Percentiles rank a stretch among this genome's conserved stretches.
phyloP scores from a whole-genome alignment of 1,140 invertebrate species.

The Berghia stephanieae region DNA sequence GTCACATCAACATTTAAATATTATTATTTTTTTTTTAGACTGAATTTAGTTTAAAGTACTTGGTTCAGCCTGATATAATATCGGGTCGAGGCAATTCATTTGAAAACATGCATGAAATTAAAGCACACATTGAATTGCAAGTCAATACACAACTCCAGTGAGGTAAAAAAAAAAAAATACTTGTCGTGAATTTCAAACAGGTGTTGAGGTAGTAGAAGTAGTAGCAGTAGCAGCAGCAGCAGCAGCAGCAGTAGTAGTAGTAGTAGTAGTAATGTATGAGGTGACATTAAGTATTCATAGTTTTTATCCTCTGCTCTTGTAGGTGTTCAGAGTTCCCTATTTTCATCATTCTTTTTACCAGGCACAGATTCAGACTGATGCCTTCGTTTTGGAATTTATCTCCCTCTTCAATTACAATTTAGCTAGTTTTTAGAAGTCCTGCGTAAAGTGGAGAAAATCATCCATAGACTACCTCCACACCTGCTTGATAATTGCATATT shows the following conservation, averaged over 20 bases:
- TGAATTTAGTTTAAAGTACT: background rate
- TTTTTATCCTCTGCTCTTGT: too few relatives aligned
- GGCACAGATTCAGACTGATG: too few relatives aligned
- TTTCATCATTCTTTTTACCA: too few relatives aligned
- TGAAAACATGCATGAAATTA: background rate
- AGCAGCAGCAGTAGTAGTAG: constrained; percentile 18
- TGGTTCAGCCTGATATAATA: background rate
- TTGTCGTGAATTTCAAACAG: background rate
- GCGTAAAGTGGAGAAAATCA: too few relatives aligned
- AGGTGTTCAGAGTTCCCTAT: too few relatives aligned
- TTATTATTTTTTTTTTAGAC: background rate
- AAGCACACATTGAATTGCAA: background rate
- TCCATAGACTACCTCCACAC: too few relatives aligned
- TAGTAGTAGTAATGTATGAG: constrained; percentile 18
- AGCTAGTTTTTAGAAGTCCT: too few relatives aligned
- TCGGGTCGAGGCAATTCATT: background rate
- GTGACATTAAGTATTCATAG: too few relatives aligned
- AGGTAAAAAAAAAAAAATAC: background rate
- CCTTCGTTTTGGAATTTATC: too few relatives aligned
- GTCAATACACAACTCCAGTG: background rate
- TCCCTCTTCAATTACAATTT: too few relatives aligned
- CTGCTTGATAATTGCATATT: too few relatives aligned
- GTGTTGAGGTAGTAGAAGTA: background rate
- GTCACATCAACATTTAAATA: background rate
- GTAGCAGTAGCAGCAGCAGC: constrained; percentile 22